phyloP scores from a whole-genome alignment of 2,888 invertebrate genomes.

The Stenchaetothrips biformis region DNA sequence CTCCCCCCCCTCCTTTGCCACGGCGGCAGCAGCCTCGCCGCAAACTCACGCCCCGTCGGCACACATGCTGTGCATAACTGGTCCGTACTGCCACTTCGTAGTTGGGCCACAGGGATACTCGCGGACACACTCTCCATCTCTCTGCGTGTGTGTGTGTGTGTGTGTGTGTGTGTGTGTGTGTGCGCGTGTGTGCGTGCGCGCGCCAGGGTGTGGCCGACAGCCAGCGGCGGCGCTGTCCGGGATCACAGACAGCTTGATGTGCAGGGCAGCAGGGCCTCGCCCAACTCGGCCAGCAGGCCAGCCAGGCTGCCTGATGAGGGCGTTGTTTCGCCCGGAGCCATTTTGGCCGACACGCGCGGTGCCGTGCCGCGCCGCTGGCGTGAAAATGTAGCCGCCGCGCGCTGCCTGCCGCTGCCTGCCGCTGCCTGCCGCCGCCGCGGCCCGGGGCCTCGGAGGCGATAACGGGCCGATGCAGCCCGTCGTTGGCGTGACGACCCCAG shows the following conservation, averaged over 20 bases:
- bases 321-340: no score
- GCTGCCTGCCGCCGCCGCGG: no score
- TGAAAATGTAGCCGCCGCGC: neutral
- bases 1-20: no score
- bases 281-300: neutral
- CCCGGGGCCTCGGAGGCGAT: neutral
- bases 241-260: no score
- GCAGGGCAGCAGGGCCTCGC: neutral
- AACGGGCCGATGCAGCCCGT: neutral
- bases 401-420: neutral
- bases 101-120: no score
- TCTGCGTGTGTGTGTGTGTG: neutral
- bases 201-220: neutral
- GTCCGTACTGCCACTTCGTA: no score
- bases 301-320: neutral
- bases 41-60: no score
- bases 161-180: neutral
- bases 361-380: neutral
- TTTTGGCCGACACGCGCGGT: neutral
- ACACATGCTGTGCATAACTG: no score
- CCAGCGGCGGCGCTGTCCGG: no score
- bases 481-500: neutral
- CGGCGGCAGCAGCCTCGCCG: no score
- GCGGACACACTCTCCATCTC: neutral
- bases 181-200: neutral